These are phyloP conservation scores for Zoanthus sansibaricus DNA, from an alignment of 92 coral and sea anemone genomes.

Conservation along the genomic window DNA sequence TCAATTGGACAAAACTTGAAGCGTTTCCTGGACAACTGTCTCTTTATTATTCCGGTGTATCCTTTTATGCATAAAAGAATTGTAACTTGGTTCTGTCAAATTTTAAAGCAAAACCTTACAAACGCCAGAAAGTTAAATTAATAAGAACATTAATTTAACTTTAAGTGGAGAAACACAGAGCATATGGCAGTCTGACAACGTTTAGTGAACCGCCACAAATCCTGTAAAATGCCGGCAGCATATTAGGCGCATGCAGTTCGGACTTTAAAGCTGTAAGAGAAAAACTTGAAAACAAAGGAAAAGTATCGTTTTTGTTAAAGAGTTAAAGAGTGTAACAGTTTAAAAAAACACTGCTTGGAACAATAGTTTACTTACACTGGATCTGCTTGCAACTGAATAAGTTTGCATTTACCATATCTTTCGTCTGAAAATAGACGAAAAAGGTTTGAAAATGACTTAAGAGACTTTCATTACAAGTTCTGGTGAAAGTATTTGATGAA, in stretches of 20 bases:
- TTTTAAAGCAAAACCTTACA: neutral
- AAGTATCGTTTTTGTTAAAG: too few species aligned
- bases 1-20: slow-evolving; percentile 16
- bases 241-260: neutral
- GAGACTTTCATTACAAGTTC: too few species aligned
- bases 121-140: neutral
- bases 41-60: neutral
- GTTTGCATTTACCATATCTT: too few species aligned
- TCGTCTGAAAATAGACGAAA: too few species aligned
- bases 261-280: too few species aligned
- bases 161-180: neutral
- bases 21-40: slow-evolving; percentile 34
- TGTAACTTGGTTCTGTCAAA: neutral
- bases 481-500: too few species aligned
- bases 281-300: too few species aligned
- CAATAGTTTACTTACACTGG: too few species aligned
- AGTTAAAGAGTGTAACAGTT: too few species aligned
- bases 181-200: neutral
- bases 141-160: neutral
- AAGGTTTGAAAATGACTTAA: too few species aligned
- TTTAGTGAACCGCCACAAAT: neutral
- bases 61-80: slow-evolving; percentile 2
- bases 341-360: too few species aligned
- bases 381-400: too few species aligned
- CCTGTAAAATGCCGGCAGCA: neutral